Conservation (phyloP, 2,888 invertebrate genomes). For the Isotomurus palustris region DNA sequence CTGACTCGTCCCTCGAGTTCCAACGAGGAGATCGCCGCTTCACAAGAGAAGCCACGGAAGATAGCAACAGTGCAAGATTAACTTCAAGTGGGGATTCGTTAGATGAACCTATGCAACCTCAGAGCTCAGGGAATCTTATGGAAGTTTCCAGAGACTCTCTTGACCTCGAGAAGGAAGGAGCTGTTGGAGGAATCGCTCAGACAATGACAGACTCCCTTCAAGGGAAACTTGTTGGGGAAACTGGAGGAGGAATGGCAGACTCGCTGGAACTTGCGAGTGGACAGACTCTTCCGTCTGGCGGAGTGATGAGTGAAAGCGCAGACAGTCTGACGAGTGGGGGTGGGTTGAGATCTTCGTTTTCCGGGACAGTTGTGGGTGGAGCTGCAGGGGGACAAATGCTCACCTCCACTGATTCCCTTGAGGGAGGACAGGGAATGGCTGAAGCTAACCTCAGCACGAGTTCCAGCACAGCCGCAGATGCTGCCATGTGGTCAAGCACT, state of each 20-base stretch:
- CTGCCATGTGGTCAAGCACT: constrained; percentile 78
- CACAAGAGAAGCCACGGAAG: constrained; percentile 49
- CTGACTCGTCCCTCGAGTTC: constrained; percentile 48
- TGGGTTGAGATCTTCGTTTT: background rate
- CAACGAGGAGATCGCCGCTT: constrained; percentile 17
- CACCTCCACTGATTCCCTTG: constrained; percentile 56
- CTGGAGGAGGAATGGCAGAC: constrained; percentile 35
- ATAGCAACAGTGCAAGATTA: too few species aligned
- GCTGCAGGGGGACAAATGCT: constrained; percentile 49
- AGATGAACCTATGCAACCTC: constrained; percentile 13
- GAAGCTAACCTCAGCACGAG: constrained; percentile 30
- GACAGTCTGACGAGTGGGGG: constrained; percentile 36
- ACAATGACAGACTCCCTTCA: constrained; percentile 28
- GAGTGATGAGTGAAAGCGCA: constrained; percentile 36
- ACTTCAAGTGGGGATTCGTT: constrained; percentile 44
- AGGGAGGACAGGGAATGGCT: constrained; percentile 43
- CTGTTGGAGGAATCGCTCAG: background rate
- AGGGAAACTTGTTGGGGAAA: background rate
- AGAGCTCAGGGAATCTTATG: constrained; percentile 51
- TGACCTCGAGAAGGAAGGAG: constrained; percentile 55
- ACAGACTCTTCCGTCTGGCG: constrained; percentile 14
- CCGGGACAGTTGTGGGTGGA: constrained; percentile 5
- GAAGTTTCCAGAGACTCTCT: constrained; percentile 65
- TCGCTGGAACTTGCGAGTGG: constrained; percentile 40
- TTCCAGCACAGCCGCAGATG: constrained; percentile 56